Evolutionary conservation across 2,113 vertebrate genomes (phyloP).

Genomic region (Thomomys bottae): DNA sequence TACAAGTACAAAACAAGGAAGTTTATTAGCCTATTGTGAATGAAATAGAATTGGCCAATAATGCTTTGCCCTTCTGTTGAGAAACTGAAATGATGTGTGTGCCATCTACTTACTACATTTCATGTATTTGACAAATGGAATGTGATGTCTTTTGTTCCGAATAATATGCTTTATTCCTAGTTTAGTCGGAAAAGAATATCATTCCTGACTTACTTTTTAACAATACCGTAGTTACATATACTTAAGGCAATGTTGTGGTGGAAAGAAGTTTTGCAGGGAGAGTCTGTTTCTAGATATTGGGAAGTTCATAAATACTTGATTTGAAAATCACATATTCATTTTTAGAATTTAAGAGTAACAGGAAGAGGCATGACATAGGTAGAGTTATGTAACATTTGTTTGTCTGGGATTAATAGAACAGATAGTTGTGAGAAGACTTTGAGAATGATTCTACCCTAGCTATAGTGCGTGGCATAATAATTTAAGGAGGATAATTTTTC

Average conservation of each 20-base stretch:
- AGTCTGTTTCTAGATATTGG: slow-evolving; percentile 28
- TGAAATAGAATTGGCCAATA: slow-evolving; percentile 24
- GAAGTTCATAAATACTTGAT: background rate
- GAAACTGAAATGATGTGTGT: slow-evolving; percentile 3
- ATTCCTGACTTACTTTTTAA: slow-evolving; percentile 34
- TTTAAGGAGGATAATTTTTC: slow-evolving; percentile 36
- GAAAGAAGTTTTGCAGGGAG: slow-evolving; percentile 34
- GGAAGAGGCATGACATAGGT: slow-evolving; percentile 21
- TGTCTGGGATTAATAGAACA: slow-evolving; percentile 41
- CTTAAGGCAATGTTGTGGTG: slow-evolving; percentile 9
- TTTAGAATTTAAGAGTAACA: slow-evolving; percentile 47
- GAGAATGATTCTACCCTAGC: background rate
- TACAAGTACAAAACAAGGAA: slow-evolving; percentile 31
- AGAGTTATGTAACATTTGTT: slow-evolving; percentile 36
- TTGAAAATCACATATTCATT: slow-evolving; percentile 6
- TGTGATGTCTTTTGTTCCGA: background rate
- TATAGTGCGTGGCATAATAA: background rate
- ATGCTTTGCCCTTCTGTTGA: background rate
- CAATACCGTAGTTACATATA: background rate
- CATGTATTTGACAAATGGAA: background rate
- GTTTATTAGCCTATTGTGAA: background rate
- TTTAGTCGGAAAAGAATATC: background rate
- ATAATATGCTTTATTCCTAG: slow-evolving; percentile 3
- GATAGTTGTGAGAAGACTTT: slow-evolving; percentile 59
- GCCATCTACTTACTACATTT: background rate